Evolutionary conservation across 2,113 vertebrate genomes (phyloP).

Genomic region (Odontophorus gujanensis): DNA sequence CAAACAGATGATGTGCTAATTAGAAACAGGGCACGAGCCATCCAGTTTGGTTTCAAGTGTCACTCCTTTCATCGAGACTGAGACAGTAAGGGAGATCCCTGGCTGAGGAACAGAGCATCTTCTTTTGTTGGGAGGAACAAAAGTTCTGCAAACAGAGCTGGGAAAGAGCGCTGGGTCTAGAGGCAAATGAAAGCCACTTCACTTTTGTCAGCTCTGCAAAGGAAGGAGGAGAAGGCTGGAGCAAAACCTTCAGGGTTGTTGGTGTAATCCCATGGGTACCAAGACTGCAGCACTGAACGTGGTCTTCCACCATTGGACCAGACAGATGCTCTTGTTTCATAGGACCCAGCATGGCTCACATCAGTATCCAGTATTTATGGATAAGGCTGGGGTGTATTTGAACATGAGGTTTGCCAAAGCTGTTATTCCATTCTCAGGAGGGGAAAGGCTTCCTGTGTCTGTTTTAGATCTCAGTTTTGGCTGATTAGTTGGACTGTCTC

Average conservation of each 20-base stretch:
- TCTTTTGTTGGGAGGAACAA: slow-evolving; percentile 5
- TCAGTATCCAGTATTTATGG: neutral
- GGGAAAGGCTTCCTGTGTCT: neutral
- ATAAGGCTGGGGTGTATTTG: neutral
- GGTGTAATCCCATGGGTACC: accelerated
- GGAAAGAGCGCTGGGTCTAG: neutral
- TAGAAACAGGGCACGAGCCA: slow-evolving; percentile 50
- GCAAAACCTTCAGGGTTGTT: neutral
- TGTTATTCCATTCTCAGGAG: neutral
- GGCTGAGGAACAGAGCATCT: neutral
- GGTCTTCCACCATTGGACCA: neutral
- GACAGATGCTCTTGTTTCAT: accelerated
- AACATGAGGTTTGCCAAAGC: neutral
- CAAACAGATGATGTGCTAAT: slow-evolving; percentile 55
- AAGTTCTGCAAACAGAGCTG: neutral
- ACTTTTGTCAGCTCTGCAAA: accelerated
- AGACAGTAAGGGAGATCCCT: neutral
- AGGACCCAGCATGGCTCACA: accelerated
- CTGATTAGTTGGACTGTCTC: neutral
- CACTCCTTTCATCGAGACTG: slow-evolving; percentile 1
- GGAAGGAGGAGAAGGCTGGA: neutral
- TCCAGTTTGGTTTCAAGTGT: slow-evolving; percentile 29
- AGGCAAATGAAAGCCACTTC: neutral
- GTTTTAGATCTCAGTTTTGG: neutral
- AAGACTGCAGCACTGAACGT: neutral